Percentiles rank a stretch among this genome's conserved stretches.
phyloP scores from a whole-genome alignment of 2,888 invertebrate species.

The Parapristionchus giblindavisi region DNA sequence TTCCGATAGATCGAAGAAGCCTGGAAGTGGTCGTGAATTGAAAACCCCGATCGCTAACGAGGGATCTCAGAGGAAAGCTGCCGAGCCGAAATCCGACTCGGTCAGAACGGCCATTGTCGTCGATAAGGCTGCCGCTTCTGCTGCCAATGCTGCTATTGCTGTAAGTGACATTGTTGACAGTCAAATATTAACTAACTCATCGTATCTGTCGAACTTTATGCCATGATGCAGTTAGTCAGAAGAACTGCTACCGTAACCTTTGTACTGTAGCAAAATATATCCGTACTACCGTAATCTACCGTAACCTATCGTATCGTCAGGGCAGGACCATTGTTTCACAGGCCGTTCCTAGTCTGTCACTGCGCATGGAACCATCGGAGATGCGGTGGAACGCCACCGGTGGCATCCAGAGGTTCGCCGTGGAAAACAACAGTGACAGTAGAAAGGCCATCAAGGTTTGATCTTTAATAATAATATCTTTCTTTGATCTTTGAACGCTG shows the following conservation, averaged over 20 bases:
- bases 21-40: too few relatives aligned
- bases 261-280: too few relatives aligned
- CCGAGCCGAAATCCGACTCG: background rate
- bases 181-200: too few relatives aligned
- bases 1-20: too few relatives aligned
- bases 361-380: constrained; percentile 22
- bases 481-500: background rate
- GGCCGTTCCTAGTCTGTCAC: constrained; percentile 10
- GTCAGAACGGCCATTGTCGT: background rate
- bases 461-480: too few relatives aligned
- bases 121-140: constrained; percentile 17
- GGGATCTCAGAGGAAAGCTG: background rate
- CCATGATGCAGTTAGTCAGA: too few relatives aligned
- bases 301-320: background rate
- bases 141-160: constrained; percentile 6
- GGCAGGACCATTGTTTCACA: too few relatives aligned
- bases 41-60: background rate
- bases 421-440: constrained; percentile 24
- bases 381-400: constrained; percentile 17
- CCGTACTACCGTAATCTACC: constrained; percentile 12
- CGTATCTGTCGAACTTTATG: too few relatives aligned
- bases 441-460: constrained; percentile 28
- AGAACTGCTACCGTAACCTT: background rate
- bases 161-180: too few relatives aligned
- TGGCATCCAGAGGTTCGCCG: constrained; percentile 26